Evolutionary conservation across 2,888 invertebrate species (phyloP), one percentile per base, ranked within the genome.

Genomic region (Trisateles emortualis): DNA sequence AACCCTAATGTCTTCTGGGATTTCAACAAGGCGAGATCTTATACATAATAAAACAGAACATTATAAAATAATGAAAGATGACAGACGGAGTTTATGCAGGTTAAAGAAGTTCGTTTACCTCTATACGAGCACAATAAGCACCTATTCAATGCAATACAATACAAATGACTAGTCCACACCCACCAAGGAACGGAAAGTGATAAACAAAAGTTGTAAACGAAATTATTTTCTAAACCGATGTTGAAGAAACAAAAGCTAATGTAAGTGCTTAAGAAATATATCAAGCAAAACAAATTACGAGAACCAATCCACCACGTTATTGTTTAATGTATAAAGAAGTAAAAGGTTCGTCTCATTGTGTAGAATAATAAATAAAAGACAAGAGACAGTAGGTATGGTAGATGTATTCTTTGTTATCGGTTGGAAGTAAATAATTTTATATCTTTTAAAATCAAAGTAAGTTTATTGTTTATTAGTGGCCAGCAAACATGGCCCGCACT

Each of bases 241-340:
- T 38, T 13, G 32, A 46, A 41, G 44, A 46, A 57, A 64, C 61
- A 54, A 53, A 50, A 46, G 35, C 10, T 33, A 13, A 39, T 47
- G 6, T 19, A 30, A 19, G 54, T 51, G 50, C 53, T 54, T 39
- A 30, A 58, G 50, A 59, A 61, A 51, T 44, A 50, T 43, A 44
- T 47, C 41, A 57, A 52, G 57, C 57, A 55, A 45, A 58, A 57
- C 59, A 47, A 68, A 64, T 64, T 50, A 53, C 42, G 26, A 16
- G 42, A 51, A 52, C 45, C 17, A 58, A 52, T 59, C 42, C 43
- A 41, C 24, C 43, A 46, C 9, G 39, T 43, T 49, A 44, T 62
- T 66, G 56, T 62, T 52, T 24, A 30, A 52, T 19, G 53, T 32
- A 52, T 52, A 59, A 58, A 64, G 42, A 35, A 51, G 17, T 41